Base-by-base conservation (phyloP, 2,888 invertebrate genomes). In the Drosophila nigricruria region DNA sequence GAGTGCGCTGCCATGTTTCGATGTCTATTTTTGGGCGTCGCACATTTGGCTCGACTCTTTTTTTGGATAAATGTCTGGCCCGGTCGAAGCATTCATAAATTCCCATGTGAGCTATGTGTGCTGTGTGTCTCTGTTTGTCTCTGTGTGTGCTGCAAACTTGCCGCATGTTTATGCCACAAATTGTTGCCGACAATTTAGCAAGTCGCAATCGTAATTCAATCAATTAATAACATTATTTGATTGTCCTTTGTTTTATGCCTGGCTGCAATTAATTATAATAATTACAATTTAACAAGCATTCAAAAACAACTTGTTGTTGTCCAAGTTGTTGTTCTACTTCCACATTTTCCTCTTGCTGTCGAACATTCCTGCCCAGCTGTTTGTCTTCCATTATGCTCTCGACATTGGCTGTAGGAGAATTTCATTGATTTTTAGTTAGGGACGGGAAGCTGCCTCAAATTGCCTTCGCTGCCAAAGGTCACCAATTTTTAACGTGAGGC, bases 21-120 rank as follows among this genome's bases (percentile, higher is more conserved):
- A 81, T 89, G 89, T 80, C 83, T 84, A 84, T 84, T 84, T 84
- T 84, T 84, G 83, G 83, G 83, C 89, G 83, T 84, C 72, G 89
- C 89, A 89, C 89, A 87, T 82, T 89, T 64, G 64, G 58, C 67
- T 82, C 66, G 69, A 86, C 78, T 88, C 87, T 88, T 86, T 85
- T 83, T 83, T 83, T 82, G 85, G 85, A 62, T 75, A 88, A 82
- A 82, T 88, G 82, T 84, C 85, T 75, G 77, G 54, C 72, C 69
- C 38, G 67, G 79, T 60, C 57, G 71, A 61, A 66, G 80, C 83
- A 86, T 82, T 83, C 89, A 88, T 83, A 88, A 84, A 84, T 84
- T 84, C 83, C 83, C 89, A 83, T 83, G 87, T 60, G 89, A 80
- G 73, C 80, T 30, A 49, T 30, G 47, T 30, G 12, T 12, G 71